Conservation (phyloP, 1,140 invertebrate genomes). For the Pseudoatta argentina region DNA sequence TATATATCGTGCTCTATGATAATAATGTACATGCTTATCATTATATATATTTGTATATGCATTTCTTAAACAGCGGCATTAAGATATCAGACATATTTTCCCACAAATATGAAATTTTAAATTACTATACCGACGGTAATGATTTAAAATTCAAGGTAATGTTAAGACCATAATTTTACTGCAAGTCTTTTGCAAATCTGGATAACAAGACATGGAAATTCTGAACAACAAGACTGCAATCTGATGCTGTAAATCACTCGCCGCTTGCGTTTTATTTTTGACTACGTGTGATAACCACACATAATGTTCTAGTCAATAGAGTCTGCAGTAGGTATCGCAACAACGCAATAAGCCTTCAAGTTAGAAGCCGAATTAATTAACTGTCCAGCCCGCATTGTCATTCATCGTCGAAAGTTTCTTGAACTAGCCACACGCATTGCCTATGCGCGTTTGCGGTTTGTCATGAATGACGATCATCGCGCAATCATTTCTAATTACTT, state of each 20-base stretch:
- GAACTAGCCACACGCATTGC: neutral
- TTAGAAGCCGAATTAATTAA: conserved; percentile 26
- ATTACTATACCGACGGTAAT: neutral
- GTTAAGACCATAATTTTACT: neutral
- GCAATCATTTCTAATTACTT: neutral
- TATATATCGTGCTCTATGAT: too few relatives aligned
- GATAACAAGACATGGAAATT: neutral
- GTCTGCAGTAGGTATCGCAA: conserved; percentile 18
- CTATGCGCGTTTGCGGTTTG: neutral
- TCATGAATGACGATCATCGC: neutral
- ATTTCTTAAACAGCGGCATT: neutral
- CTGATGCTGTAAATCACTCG: conserved; percentile 32
- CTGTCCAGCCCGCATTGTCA: conserved; percentile 31
- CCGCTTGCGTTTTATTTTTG: conserved; percentile 17
- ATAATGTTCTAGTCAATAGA: conserved; percentile 27
- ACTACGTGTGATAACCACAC: conserved; percentile 20
- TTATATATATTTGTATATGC: neutral
- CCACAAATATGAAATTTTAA: conserved; percentile 11
- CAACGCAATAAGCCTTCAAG: conserved; percentile 13
- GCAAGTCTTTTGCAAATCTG: neutral
- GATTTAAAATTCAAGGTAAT: neutral
- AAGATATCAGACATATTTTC: conserved; percentile 1
- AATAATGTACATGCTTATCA: neutral
- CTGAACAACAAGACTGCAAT: neutral
- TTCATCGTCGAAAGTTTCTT: conserved; percentile 7